A percentile compares a stretch with the other conserved stretches of the same genome.
phyloP scores from a whole-genome alignment of 2,113 vertebrate species.

The Campylomormyrus tamandua region DNA sequence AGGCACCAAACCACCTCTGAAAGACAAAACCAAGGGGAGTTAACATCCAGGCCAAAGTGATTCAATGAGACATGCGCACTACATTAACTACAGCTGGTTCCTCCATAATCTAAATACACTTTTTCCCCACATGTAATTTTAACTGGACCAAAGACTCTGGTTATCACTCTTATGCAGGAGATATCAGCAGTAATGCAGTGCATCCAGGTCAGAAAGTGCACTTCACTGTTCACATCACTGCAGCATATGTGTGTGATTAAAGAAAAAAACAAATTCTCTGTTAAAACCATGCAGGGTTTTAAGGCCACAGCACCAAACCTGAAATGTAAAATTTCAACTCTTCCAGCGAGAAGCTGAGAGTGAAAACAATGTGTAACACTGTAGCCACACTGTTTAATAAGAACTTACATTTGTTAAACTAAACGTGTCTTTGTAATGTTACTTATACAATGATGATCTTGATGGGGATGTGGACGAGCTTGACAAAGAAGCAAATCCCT shows the following conservation, averaged over 20 bases:
- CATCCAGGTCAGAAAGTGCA: background rate
- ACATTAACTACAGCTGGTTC: background rate
- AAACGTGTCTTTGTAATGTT: background rate
- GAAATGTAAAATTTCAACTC: background rate
- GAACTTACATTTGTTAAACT: background rate
- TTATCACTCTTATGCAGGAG: background rate
- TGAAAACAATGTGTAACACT: background rate
- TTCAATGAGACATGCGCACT: background rate
- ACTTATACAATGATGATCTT: constrained; percentile 73
- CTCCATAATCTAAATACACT: background rate
- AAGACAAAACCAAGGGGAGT: constrained; percentile 20
- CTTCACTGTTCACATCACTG: background rate
- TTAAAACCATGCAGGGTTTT: background rate
- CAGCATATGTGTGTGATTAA: background rate
- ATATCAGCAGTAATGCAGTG: background rate
- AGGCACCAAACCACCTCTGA: constrained; percentile 55
- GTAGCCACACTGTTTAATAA: background rate
- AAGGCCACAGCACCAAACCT: background rate
- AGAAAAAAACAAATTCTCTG: background rate
- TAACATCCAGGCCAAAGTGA: background rate
- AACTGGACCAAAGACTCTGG: background rate
- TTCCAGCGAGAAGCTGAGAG: background rate
- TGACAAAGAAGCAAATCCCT: constrained; percentile 83
- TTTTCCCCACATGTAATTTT: background rate
- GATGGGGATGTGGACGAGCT: constrained; percentile 78